Evolutionary conservation across 2,113 vertebrate species (phyloP), one percentile per base, ranked within the genome.

Genomic region (Thamnaconus septentrionalis): DNA sequence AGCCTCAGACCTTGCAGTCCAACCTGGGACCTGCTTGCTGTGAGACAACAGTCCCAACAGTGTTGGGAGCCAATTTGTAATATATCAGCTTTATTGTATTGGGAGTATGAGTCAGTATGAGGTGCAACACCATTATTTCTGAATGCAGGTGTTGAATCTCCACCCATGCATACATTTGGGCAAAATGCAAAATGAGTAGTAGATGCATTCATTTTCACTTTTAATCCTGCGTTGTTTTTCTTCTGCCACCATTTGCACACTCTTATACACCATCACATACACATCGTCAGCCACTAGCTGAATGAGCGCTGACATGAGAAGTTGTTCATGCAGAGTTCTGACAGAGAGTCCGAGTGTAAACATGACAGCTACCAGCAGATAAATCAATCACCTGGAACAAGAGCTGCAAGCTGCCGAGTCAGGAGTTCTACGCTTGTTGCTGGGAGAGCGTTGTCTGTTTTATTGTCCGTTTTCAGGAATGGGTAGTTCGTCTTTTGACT

Each of bases 351-450:
- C 0, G 56, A 50, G 64, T 51, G 66, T 56, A 43, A 65, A 71
- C 69, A 76, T 57, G 79, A 75, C 57, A 5, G 68, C 71, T 12
- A 3, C n/a, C 8, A 76, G 66, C 52, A 62, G 57, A 83, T 79
- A 77, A 71, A 85, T 87, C 77, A 73, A 65, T 85, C 79, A 71
- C 18, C 18, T 52, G 10, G 70, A 71, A 73, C 68, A 62, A 71
- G 12, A 18, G 56, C 74, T 56, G 61, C 57, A 8, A 70, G 75
- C 61, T 59, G 31, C 81, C 57, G 59, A 82, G 59, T 76, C 76
- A 60, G 76, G 81, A 68, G 64, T 81, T 75, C 69, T 4, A n/a
- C 57, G 6, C 41, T 47, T 4, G 31, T 55, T 48, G 63, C 69
- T 69, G 64, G 64, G 64, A 42, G 51, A 68, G 53, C 39, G 44